Evolutionary conservation across 2,113 vertebrate species (phyloP).

Genomic region (Oriolus oriolus): DNA sequence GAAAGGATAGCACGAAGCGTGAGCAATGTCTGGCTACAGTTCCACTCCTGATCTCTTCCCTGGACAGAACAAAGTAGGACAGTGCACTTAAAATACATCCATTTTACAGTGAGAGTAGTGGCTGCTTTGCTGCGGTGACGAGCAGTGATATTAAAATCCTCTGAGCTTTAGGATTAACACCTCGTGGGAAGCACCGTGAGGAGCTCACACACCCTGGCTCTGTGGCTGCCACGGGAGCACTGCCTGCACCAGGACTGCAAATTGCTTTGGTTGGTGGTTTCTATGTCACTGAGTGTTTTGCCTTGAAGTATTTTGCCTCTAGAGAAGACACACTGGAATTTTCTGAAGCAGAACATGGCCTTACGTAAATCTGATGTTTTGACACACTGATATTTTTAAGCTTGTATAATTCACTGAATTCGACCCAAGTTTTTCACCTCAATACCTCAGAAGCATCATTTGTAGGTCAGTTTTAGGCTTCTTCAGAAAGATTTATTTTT

Average conservation of each 20-base stretch:
- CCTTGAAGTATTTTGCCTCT: neutral
- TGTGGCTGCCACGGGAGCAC: rapidly evolving
- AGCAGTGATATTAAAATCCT: neutral
- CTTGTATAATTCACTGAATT: neutral
- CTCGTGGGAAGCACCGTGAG: neutral
- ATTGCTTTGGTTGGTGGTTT: neutral
- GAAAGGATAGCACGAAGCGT: rapidly evolving
- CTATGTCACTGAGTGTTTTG: neutral
- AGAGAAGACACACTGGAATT: neutral
- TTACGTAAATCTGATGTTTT: neutral
- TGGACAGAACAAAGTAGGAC: neutral
- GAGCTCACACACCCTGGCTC: rapidly evolving
- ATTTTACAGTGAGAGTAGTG: neutral
- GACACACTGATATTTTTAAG: neutral
- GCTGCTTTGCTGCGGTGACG: neutral
- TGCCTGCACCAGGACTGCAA: rapidly evolving
- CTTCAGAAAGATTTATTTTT: neutral
- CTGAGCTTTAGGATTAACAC: neutral
- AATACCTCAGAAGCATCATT: neutral
- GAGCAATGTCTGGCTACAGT: neutral
- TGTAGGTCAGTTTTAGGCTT: neutral
- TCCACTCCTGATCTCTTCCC: neutral
- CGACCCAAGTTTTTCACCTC: neutral
- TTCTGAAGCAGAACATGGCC: neutral
- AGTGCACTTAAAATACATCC: neutral